Conservation (phyloP, 2,113 vertebrate genomes). For the Marmota monax region DNA sequence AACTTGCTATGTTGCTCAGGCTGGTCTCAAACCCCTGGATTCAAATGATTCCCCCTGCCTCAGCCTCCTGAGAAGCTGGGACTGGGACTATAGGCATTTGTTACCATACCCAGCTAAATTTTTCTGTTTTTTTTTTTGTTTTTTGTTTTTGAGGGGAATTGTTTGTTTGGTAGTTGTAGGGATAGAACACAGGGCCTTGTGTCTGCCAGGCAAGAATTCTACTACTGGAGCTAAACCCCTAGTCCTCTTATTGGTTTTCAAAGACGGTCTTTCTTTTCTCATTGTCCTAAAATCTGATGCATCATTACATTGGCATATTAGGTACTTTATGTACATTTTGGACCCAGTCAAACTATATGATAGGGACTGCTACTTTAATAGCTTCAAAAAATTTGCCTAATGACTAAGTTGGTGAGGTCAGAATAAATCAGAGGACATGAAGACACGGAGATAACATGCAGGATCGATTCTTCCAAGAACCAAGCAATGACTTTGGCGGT, state of each 20-base stretch:
- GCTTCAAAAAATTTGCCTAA: not conserved
- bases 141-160: too few relatives aligned
- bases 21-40: too few relatives aligned
- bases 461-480: not conserved
- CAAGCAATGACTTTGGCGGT: not conserved
- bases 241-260: not conserved
- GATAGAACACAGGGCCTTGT: too few relatives aligned
- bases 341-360: not conserved
- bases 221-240: too few relatives aligned
- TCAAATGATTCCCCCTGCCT: too few relatives aligned
- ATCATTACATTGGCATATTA: constrained; percentile 1
- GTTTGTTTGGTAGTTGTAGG: too few relatives aligned
- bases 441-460: not conserved
- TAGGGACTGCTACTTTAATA: not conserved
- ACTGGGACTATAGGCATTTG: too few relatives aligned
- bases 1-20: too few relatives aligned
- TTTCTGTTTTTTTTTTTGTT: too few relatives aligned
- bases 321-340: not conserved
- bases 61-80: too few relatives aligned
- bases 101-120: too few relatives aligned
- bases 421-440: not conserved
- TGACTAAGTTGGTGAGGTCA: not conserved
- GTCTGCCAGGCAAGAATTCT: too few relatives aligned
- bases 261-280: not conserved
- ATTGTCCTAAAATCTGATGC: not conserved